phyloP scores from a whole-genome alignment of 37 sponge, comb jelly and placozoan species.

The Bolinopsis microptera region DNA sequence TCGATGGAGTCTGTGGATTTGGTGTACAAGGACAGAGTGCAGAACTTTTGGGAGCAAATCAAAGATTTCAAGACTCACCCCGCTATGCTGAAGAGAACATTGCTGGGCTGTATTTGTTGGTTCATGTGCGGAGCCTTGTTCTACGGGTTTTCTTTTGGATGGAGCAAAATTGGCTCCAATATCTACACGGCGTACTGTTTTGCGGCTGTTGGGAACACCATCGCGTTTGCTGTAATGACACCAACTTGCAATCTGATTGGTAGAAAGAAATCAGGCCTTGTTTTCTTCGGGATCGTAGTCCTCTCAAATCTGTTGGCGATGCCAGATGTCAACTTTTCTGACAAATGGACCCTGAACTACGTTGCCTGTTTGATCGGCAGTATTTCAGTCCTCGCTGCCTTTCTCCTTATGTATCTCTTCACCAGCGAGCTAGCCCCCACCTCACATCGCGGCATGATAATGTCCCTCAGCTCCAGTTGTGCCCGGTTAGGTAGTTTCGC shows the following conservation, averaged over 20 bases:
- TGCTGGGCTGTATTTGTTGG: background rate
- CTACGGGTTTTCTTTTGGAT: background rate
- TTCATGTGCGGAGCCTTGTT: background rate
- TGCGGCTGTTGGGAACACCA: background rate
- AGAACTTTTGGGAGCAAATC: background rate
- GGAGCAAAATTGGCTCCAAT: background rate
- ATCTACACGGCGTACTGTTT: background rate
- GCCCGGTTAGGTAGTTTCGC: conserved; percentile 2
- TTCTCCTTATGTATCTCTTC: conserved; percentile 16
- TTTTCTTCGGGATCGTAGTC: background rate
- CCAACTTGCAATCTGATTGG: background rate
- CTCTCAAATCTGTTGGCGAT: background rate
- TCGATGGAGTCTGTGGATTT: background rate
- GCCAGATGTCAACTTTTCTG: background rate
- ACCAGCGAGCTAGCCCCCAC: conserved; percentile 1
- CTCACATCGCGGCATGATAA: conserved; percentile 10
- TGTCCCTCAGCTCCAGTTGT: background rate
- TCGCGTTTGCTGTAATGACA: background rate
- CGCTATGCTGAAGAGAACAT: background rate
- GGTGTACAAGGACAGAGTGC: background rate
- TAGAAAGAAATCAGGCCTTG: background rate
- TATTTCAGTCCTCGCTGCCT: background rate
- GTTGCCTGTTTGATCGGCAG: background rate
- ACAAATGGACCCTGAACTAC: background rate
- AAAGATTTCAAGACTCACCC: too few relatives aligned